Evolutionary conservation across 2,113 vertebrate genomes (phyloP).

Genomic region (Sterrhoptilus dennistouni): DNA sequence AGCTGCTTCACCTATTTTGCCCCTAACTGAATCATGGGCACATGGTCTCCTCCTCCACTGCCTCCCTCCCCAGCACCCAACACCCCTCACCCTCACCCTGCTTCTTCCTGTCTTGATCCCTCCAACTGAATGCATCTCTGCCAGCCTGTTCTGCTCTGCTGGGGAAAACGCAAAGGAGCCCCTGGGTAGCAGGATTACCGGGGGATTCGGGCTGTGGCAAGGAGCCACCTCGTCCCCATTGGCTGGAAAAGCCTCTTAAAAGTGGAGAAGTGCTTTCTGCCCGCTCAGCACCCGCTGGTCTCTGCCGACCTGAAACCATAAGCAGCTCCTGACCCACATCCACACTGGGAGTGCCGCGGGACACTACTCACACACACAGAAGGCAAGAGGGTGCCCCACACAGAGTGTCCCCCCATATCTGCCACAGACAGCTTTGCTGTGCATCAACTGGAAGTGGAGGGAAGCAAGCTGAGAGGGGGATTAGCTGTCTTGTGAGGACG

Average conservation of each 20-base stretch:
- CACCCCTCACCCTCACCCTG: rapidly evolving
- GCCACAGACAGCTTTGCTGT: background rate
- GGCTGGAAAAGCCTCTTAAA: constrained; percentile 71
- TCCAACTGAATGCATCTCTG: rapidly evolving
- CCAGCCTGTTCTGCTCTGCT: background rate
- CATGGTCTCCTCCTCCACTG: background rate
- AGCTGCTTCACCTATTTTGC: background rate
- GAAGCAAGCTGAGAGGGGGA: background rate
- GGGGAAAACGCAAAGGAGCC: background rate
- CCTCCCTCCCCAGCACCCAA: background rate
- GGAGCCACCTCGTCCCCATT: constrained; percentile 54
- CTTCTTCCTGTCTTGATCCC: background rate
- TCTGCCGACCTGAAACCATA: constrained; percentile 41
- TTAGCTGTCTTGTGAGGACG: background rate
- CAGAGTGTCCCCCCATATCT: background rate
- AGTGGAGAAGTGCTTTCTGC: constrained; percentile 61
- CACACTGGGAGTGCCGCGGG: background rate
- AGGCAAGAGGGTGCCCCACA: background rate
- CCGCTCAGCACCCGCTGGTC: background rate
- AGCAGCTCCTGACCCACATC: constrained; percentile 56
- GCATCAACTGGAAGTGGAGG: background rate
- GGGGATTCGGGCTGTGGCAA: constrained; percentile 39
- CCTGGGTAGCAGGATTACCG: constrained; percentile 7
- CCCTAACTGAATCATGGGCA: background rate
- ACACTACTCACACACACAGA: background rate